A percentile compares a stretch with the other conserved stretches of the same genome.
phyloP scores from a whole-genome alignment of 2,113 vertebrate genomes.

The Hemibagrus wyckioides region DNA sequence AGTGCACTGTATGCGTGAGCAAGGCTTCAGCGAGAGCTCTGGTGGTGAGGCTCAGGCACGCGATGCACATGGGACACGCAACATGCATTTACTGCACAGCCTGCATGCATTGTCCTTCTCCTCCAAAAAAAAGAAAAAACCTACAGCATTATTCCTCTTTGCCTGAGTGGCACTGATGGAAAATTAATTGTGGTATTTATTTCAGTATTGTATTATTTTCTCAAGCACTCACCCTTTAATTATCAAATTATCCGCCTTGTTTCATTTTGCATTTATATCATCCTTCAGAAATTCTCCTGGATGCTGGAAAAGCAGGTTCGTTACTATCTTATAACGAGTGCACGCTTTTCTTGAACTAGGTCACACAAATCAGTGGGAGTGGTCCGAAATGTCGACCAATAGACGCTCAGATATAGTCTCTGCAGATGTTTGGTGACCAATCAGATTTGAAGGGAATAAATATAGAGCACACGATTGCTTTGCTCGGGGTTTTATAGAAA shows the following conservation, averaged over 20 bases:
- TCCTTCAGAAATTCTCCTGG: background rate
- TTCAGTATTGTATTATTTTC: background rate
- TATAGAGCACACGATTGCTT: slow-evolving; percentile 22
- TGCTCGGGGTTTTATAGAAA: slow-evolving; percentile 1
- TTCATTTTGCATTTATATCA: background rate
- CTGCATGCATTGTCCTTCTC: background rate
- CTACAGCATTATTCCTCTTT: background rate
- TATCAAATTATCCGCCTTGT: background rate
- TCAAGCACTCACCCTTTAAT: background rate
- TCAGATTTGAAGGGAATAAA: slow-evolving; percentile 31
- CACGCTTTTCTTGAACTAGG: slow-evolving; percentile 48
- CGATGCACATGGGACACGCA: slow-evolving; percentile 66
- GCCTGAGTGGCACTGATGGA: background rate
- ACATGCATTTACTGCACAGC: slow-evolving; percentile 56
- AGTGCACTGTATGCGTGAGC: slow-evolving; percentile 53
- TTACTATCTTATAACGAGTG: slow-evolving; percentile 20
- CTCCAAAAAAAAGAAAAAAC: background rate
- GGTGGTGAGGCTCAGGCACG: slow-evolving; percentile 67
- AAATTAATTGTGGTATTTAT: background rate
- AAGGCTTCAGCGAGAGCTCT: slow-evolving; percentile 54
- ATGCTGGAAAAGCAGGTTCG: slow-evolving; percentile 2
- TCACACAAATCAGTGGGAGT: slow-evolving; percentile 47
- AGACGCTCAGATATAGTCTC: slow-evolving; percentile 35
- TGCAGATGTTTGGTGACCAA: slow-evolving; percentile 55
- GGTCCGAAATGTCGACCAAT: slow-evolving; percentile 46